Percentiles rank a stretch among this genome's conserved stretches.
phyloP scores from a whole-genome alignment of 2,888 invertebrate species.

The Catocala fraxini region DNA sequence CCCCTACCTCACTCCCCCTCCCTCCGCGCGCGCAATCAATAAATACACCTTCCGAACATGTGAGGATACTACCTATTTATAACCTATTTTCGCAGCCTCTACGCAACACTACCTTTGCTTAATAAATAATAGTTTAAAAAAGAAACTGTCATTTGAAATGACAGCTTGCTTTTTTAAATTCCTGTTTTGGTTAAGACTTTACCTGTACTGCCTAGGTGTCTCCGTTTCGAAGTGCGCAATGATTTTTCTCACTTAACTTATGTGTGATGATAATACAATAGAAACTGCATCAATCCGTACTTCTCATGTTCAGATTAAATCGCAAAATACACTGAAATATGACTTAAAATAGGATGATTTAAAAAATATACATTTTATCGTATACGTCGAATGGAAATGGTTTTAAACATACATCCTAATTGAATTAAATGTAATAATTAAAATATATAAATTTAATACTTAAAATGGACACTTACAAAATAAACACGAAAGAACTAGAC shows the following conservation, averaged over 20 bases:
- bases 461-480: conserved; percentile 41
- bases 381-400: neutral
- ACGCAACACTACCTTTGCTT: conserved; percentile 4
- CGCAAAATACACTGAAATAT: conserved; percentile 1
- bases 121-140: conserved; percentile 8
- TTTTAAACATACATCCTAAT: conserved; percentile 30
- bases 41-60: conserved; percentile 63
- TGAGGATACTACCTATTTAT: conserved; percentile 52
- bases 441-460: conserved; percentile 11
- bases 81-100: conserved; percentile 45
- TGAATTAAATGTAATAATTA: conserved; percentile 36
- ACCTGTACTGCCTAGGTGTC: conserved; percentile 4
- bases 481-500: conserved; percentile 27
- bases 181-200: neutral
- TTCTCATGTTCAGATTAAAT: too few relatives aligned
- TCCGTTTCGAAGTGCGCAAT: neutral
- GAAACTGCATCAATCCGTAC: conserved; percentile 7
- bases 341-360: neutral
- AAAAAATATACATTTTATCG: neutral
- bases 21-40: conserved; percentile 70
- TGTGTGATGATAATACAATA: neutral
- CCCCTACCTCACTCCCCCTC: conserved; percentile 51
- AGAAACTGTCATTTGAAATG: conserved; percentile 2
- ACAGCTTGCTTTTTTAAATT: neutral
- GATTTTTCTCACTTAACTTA: neutral